phyloP scores from a whole-genome alignment of 2,888 invertebrate genomes.

The Drosophila austrosaltans region DNA sequence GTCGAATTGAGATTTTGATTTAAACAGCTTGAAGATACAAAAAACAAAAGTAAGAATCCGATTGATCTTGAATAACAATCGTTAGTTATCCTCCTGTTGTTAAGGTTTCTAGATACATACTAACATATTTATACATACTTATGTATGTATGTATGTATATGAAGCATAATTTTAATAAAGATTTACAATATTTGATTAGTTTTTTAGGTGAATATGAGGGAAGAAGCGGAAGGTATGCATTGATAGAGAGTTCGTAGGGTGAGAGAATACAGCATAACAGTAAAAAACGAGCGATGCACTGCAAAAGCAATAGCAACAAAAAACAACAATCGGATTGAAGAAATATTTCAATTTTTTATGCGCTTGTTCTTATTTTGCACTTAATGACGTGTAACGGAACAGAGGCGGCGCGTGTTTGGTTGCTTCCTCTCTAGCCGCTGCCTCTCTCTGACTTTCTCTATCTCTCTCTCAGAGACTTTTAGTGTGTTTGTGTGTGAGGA shows the following conservation, averaged over 20 bases:
- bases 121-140: too few relatives aligned
- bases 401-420: conserved; percentile 56
- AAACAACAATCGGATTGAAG: conserved; percentile 30
- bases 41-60: too few relatives aligned
- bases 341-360: conserved; percentile 53
- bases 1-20: too few relatives aligned
- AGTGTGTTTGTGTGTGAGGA: conserved; percentile 30
- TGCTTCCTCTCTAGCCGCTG: not conserved
- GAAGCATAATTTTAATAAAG: not conserved
- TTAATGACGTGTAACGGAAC: conserved; percentile 74
- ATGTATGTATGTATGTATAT: too few relatives aligned
- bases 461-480: conserved; percentile 13
- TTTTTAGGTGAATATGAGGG: not conserved
- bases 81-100: too few relatives aligned
- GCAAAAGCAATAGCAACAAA: conserved; percentile 30
- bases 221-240: not conserved
- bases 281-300: not conserved
- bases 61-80: too few relatives aligned
- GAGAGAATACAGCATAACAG: not conserved
- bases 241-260: not conserved
- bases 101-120: too few relatives aligned
- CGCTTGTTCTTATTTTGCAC: conserved; percentile 73
- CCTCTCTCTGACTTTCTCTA: conserved; percentile 16
- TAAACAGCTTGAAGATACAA: too few relatives aligned
- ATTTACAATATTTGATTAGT: conserved; percentile 1